A percentile compares a stretch with the other conserved stretches of the same genome.
These are phyloP conservation scores for Drosophila melanosoma DNA, from an alignment of 2,888 invertebrate species.

Conservation along the genomic window DNA sequence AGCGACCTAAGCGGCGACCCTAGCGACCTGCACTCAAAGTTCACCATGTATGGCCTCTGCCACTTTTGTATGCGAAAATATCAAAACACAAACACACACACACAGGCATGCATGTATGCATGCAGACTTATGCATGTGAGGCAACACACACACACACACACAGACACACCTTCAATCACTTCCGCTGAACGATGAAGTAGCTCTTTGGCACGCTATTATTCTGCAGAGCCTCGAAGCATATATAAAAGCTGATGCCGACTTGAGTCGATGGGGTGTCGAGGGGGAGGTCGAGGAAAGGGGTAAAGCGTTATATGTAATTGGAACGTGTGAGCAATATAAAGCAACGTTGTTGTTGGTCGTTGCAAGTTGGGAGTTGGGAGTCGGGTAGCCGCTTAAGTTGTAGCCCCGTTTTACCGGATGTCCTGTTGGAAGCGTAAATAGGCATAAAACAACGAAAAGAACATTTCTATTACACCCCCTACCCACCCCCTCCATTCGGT, in stretches of 20 bases:
- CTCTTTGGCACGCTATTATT: constrained; percentile 84
- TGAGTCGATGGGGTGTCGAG: not conserved
- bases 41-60: constrained; percentile 55
- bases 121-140: constrained; percentile 16
- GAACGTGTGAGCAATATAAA: constrained; percentile 84
- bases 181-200: constrained; percentile 84
- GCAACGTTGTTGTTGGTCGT: constrained; percentile 28
- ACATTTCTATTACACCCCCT: constrained; percentile 77
- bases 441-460: constrained; percentile 81
- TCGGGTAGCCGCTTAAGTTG: constrained; percentile 62
- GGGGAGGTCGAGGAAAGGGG: not conserved
- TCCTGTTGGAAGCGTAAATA: constrained; percentile 81
- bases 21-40: constrained; percentile 78
- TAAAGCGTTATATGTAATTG: constrained; percentile 77
- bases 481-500: constrained; percentile 45
- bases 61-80: constrained; percentile 72
- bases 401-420: constrained; percentile 73
- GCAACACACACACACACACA: constrained; percentile 31
- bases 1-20: constrained; percentile 50
- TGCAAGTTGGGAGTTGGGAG: constrained; percentile 21
- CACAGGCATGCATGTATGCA: constrained; percentile 15
- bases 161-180: constrained; percentile 83
- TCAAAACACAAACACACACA: constrained; percentile 48
- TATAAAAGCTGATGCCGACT: not conserved
- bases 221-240: constrained; percentile 45